These are phyloP conservation scores for Phoxinus dragarum DNA, from an alignment of 2,797 vertebrate genomes.

Conservation along the genomic window DNA sequence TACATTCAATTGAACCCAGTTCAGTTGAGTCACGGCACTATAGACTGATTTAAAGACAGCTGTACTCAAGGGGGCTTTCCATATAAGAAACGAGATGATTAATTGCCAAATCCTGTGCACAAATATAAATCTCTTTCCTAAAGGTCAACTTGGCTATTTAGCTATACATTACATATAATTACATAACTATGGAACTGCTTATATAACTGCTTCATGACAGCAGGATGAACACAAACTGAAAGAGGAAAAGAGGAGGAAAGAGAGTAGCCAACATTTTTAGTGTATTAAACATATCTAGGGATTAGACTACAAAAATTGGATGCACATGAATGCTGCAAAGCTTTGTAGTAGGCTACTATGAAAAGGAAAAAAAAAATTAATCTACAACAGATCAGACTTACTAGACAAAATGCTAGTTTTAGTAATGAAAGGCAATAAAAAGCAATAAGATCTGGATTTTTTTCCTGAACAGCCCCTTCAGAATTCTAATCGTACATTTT, in stretches of 20 bases:
- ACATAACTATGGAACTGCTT: conserved; percentile 17
- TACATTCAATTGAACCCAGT: conserved; percentile 30
- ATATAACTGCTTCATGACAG: not conserved
- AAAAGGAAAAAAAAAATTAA: not conserved
- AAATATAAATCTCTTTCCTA: conserved; percentile 50
- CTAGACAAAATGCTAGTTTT: not conserved
- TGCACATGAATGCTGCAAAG: not conserved
- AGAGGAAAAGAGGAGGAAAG: not conserved
- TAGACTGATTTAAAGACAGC: conserved; percentile 23
- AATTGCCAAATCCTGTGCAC: conserved; percentile 37
- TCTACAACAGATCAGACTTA: not conserved
- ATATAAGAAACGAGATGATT: conserved; percentile 25
- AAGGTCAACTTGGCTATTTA: conserved; percentile 51
- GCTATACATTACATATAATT: conserved; percentile 5
- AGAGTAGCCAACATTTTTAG: not conserved
- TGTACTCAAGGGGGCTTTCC: conserved; percentile 1
- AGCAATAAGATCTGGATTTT: not conserved
- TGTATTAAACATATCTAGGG: not conserved
- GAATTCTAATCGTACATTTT: not conserved
- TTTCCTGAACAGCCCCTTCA: not conserved
- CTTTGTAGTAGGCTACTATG: not conserved
- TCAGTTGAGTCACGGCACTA: conserved; percentile 4
- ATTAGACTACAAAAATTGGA: not conserved
- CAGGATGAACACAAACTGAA: not conserved
- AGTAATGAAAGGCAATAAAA: not conserved